phyloP scores from a whole-genome alignment of 2,797 vertebrate genomes.

The Protonibea diacanthus region DNA sequence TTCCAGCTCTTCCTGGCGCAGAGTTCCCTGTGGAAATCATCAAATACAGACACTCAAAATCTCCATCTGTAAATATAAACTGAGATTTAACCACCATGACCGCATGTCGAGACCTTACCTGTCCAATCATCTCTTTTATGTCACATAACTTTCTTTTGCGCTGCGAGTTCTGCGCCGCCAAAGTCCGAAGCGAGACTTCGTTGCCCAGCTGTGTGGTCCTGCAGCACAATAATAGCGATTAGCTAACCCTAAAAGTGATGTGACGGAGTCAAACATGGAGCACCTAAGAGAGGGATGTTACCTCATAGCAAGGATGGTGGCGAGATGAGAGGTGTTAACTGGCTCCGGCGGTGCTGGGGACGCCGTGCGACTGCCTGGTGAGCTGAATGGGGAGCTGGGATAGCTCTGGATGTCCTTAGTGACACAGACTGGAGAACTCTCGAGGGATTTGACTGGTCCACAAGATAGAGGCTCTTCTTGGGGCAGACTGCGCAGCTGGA shows the following conservation, averaged over 20 bases:
- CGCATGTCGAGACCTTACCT: conserved; percentile 84
- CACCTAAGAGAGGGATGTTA: conserved; percentile 35
- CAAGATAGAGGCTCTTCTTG: conserved; percentile 85
- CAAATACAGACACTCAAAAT: conserved; percentile 27
- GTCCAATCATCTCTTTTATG: conserved; percentile 89
- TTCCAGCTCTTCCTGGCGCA: conserved; percentile 85
- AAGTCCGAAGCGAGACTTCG: conserved; percentile 88
- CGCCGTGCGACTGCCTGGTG: conserved; percentile 79
- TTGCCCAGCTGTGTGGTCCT: conserved; percentile 88
- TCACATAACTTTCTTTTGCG: conserved; percentile 96
- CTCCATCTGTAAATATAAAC: not conserved
- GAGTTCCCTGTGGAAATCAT: conserved; percentile 82
- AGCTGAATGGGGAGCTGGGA: conserved; percentile 81
- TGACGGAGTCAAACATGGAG: not conserved
- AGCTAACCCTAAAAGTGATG: not conserved
- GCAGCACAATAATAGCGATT: conserved; percentile 53
- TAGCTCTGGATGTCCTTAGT: conserved; percentile 78
- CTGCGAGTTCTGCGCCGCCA: conserved; percentile 91
- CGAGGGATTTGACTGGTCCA: conserved; percentile 67
- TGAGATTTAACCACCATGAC: not conserved
- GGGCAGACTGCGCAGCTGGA: conserved; percentile 93
- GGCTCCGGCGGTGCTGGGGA: conserved; percentile 81
- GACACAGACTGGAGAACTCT: conserved; percentile 79
- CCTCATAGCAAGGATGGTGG: conserved; percentile 63
- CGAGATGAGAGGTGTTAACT: conserved; percentile 11